These are phyloP conservation scores for Gila robusta DNA, from an alignment of 2,797 vertebrate genomes.

Conservation along the genomic window DNA sequence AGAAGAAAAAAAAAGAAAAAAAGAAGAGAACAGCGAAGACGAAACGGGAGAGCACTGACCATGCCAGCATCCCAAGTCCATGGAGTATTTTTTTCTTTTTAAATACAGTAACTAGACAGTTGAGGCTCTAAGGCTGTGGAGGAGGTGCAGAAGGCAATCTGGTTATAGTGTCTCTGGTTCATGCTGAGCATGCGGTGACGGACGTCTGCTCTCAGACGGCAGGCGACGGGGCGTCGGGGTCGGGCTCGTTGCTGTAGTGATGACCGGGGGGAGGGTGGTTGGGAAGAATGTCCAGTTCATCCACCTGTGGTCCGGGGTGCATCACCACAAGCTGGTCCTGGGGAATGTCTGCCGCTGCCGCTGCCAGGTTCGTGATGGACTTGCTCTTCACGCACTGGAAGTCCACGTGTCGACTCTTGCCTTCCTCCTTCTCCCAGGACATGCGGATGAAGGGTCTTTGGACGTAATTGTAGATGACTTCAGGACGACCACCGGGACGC, in stretches of 20 bases:
- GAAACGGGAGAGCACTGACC: conserved; percentile 70
- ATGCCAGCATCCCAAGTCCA: conserved; percentile 71
- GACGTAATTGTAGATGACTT: conserved; percentile 98
- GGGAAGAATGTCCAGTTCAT: conserved; percentile 94
- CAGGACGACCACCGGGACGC: conserved; percentile 91
- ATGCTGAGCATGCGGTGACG: conserved; percentile 78
- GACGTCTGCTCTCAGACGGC: conserved; percentile 78
- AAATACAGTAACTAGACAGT: conserved; percentile 76
- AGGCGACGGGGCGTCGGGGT: conserved; percentile 90
- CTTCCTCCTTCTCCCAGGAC: conserved; percentile 99
- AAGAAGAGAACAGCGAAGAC: conserved; percentile 62
- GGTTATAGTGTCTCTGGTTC: conserved; percentile 82
- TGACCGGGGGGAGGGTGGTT: conserved; percentile 84
- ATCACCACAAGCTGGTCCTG: conserved; percentile 95
- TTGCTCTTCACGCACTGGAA: conserved; percentile 98
- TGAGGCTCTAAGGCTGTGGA: conserved; percentile 86
- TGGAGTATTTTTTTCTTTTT: conserved; percentile 42
- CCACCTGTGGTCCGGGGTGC: conserved; percentile 94
- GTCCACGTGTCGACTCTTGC: conserved; percentile 96
- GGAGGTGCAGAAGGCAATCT: conserved; percentile 86
- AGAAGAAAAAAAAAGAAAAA: conserved; percentile 57
- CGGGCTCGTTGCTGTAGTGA: conserved; percentile 86
- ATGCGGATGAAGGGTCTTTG: conserved; percentile 97
- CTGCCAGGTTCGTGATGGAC: conserved; percentile 95
- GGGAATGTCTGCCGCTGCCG: conserved; percentile 93